These are phyloP conservation scores for Opisthocomus hoazin DNA, from an alignment of 2,113 vertebrate species.

Conservation along the genomic window DNA sequence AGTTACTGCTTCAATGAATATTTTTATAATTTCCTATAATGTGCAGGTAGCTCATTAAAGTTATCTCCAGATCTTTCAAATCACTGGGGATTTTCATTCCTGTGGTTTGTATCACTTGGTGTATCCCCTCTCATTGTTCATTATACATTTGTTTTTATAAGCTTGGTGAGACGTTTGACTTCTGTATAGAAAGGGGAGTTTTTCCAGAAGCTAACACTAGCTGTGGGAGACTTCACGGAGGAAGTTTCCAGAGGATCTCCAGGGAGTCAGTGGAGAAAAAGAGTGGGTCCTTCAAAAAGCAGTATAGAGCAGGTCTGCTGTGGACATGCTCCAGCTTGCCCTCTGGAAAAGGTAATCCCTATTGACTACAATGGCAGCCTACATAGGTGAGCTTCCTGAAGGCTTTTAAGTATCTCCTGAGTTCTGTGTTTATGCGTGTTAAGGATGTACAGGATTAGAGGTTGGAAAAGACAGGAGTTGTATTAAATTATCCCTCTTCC, in stretches of 20 bases:
- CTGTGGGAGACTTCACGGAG: not conserved
- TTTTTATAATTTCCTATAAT: not conserved
- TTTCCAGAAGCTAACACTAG: not conserved
- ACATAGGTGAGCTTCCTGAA: not conserved
- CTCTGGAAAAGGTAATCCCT: not conserved
- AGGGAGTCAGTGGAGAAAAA: not conserved
- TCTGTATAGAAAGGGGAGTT: not conserved
- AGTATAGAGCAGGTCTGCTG: not conserved
- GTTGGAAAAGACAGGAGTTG: not conserved
- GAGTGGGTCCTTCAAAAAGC: not conserved
- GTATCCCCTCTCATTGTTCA: not conserved
- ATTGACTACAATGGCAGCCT: not conserved
- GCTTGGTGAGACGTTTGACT: not conserved
- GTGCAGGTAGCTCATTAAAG: not conserved
- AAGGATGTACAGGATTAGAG: not conserved
- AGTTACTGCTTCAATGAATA: constrained; percentile 12
- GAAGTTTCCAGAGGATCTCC: not conserved
- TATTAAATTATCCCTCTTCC: not conserved
- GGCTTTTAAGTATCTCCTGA: not conserved
- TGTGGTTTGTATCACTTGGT: not conserved
- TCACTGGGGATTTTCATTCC: not conserved
- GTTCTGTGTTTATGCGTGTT: not conserved
- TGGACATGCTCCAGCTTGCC: not conserved
- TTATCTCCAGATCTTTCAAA: constrained; percentile 6
- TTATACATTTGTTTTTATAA: not conserved